Base-by-base conservation (phyloP, 2,797 vertebrate genomes). In the Holocentrus rufus region DNA sequence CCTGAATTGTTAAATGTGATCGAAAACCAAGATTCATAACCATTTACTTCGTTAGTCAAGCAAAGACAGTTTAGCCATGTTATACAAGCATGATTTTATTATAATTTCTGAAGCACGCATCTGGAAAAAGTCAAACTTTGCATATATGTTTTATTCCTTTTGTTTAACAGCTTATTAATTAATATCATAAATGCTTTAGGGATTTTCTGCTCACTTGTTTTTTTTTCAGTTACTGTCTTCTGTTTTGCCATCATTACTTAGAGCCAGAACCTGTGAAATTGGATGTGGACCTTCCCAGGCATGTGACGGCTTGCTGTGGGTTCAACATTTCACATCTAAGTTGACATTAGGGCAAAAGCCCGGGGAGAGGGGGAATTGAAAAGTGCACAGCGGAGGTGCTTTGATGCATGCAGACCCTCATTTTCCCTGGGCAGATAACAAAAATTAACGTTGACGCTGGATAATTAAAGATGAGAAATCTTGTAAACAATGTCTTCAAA, bases 381-480 rank as follows among this genome's bases (percentile, higher is more conserved):
- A 76, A 72, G 81, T 72, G 78, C 65, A 59, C 53, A 42, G 77
- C 68, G 66, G 67, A 80, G 79, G 72, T 52, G 50, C 79, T 89
- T 77, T 88, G 76, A 85, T 83, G 82, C 83, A 78, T 60, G 42
- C 46, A 0, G 34, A 0, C 80, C 77, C 79, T 85, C 75, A 72
- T 83, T 81, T 77, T 88, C 81, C 84, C 74, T 22, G 20, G 79
- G 79, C 85, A 76, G 83, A 81, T 82, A 81, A 87, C 65, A 22
- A 74, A 85, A 89, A 90, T 81, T 59, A 87, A 74, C 57, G 58
- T 2, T 87, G 77, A 79, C 72, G 58, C 47, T 50, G 64, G 70
- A 82, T 88, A 86, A 89, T 91, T 89, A 89, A 87, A 70, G 79
- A 84, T 66, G 69, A 82, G 72, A 63, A 77, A 83, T 79, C n/a